Base-by-base conservation (phyloP, 2,113 vertebrate genomes). In the Anguilla japonica region DNA sequence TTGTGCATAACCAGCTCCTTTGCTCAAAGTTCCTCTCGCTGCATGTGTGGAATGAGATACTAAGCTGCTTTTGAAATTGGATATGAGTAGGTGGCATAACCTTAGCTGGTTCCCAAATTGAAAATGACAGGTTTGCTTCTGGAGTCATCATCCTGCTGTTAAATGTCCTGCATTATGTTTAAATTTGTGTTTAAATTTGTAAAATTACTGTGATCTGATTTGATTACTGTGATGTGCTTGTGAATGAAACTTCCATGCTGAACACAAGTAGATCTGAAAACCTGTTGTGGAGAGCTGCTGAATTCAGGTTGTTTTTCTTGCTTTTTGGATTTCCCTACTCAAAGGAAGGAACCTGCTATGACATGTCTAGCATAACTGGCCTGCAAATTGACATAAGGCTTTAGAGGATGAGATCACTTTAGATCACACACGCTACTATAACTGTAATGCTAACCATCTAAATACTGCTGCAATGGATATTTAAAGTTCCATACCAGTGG, bases 61-160 rank as follows among this genome's bases (percentile, higher is more conserved):
- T 75, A 34, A 53, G 88, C 82, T 93, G 93, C 93, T 83, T 91
- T 92, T 92, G 71, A 92, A 79, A 92, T 92, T 91, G 88, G 93
- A 94, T 93, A 92, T 91, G 82, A 88, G 86, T 88, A 89, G 86
- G 91, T 90, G 89, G 88, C 90, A 89, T 89, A 87, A 91, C 91
- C 89, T 90, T 88, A 40, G 86, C 89, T 82, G 88, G 83, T 89
- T 92, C 91, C 91, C 93, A 93, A 95, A 92, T 91, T 92, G 92
- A 81, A 92, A 92, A 91, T 93, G 93, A 93, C 92, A 92, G 93
- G 91, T 91, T 95, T 94, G 93, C 94, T 93, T 95, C 93, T 90
- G 86, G 87, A 89, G 89, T 87, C 92, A 80, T 92, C 93, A 95
- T 95, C 94, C 92, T 85, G 93, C 95, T 94, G 94, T 91, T 93